Conservation (phyloP, 2,113 vertebrate genomes). For the Suncus etruscus region DNA sequence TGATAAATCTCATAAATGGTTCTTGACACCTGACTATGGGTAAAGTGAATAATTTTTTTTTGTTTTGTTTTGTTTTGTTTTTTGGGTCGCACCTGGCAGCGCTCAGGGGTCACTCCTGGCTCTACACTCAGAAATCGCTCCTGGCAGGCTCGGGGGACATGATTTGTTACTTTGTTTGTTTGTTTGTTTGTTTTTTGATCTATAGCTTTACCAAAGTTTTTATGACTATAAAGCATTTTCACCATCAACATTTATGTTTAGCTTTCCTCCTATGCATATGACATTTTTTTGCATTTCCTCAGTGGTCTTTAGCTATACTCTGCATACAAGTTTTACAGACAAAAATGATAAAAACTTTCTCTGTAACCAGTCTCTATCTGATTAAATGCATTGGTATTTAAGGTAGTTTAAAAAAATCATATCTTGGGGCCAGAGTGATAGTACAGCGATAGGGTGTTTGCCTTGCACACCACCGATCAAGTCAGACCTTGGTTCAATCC, state of each 20-base stretch:
- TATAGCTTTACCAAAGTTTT: neutral
- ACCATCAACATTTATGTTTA: neutral
- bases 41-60: neutral
- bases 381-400: neutral
- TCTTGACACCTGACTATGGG: slow-evolving; percentile 15
- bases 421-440: neutral
- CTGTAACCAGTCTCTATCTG: neutral
- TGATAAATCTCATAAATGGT: slow-evolving; percentile 13
- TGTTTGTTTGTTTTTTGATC: neutral
- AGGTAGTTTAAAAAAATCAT: slow-evolving; percentile 32
- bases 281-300: slow-evolving; percentile 9
- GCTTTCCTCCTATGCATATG: neutral
- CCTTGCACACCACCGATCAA: too few species aligned
- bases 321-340: slow-evolving; percentile 8
- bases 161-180: too few species aligned
- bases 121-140: too few species aligned
- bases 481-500: too few species aligned
- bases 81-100: too few species aligned
- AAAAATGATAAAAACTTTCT: slow-evolving; percentile 19
- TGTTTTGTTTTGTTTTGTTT: too few species aligned
- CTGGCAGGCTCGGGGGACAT: too few species aligned
- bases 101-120: too few species aligned
- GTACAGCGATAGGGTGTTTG: too few species aligned
- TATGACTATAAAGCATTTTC: neutral
- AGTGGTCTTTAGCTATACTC: neutral